A percentile compares a stretch with the other conserved stretches of the same genome.
Conservation (phyloP, 30 jellyfish, hydroid and myxozoan genomes). For the Aurelia sp. region DNA sequence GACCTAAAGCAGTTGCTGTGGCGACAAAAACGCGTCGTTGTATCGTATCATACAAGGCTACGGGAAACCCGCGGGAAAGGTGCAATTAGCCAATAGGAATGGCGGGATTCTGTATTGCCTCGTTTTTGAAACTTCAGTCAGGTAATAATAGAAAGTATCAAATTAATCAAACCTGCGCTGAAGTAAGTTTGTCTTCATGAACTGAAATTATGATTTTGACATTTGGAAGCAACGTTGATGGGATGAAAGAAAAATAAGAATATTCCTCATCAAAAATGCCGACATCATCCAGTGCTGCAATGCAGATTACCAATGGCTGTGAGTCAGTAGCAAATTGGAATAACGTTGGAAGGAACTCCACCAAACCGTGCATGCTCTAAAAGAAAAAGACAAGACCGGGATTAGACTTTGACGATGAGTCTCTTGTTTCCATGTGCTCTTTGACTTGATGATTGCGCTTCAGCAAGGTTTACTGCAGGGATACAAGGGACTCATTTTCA, state of each 20-base stretch:
- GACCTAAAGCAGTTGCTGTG: too few species aligned
- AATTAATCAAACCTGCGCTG: constrained; percentile 28
- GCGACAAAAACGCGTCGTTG: too few species aligned
- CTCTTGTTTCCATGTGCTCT: too few species aligned
- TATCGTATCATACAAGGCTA: too few species aligned
- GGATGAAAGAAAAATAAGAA: constrained; percentile 32
- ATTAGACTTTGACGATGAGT: too few species aligned
- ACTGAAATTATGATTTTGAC: constrained; percentile 63
- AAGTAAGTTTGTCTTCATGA: constrained; percentile 26
- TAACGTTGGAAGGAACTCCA: constrained; percentile 54
- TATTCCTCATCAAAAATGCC: constrained; percentile 35
- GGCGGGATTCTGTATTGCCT: too few species aligned
- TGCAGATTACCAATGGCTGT: constrained; percentile 71
- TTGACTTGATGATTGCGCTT: too few species aligned
- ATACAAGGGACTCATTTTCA: too few species aligned
- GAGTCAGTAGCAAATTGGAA: constrained; percentile 84
- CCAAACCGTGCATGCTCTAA: constrained; percentile 53
- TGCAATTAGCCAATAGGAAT: too few species aligned
- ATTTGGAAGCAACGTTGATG: constrained; percentile 17
- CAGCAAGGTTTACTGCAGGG: too few species aligned
- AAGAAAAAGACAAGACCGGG: background rate
- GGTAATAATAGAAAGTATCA: background rate
- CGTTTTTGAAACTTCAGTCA: too few species aligned
- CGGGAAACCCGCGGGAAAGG: too few species aligned
- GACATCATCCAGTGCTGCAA: constrained; percentile 58